These are phyloP conservation scores for Lasiurus borealis DNA, from an alignment of 2,113 vertebrate species.

Conservation along the genomic window DNA sequence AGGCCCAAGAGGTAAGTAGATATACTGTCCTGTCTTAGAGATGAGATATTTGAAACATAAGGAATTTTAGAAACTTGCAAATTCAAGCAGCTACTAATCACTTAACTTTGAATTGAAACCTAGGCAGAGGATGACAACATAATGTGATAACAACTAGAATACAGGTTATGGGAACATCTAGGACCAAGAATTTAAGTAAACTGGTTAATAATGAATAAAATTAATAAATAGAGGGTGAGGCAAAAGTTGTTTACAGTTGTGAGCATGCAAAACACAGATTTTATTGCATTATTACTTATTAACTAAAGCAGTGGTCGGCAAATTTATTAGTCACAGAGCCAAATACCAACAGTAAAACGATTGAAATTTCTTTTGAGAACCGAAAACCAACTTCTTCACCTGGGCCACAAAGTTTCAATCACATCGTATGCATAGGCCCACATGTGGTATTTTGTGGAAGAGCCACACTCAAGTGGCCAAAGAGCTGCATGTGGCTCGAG, in stretches of 20 bases:
- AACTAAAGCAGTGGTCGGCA: background rate
- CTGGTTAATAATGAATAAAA: background rate
- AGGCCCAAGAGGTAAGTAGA: background rate
- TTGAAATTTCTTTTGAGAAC: too few relatives aligned
- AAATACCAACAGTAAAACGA: too few relatives aligned
- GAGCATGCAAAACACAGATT: background rate
- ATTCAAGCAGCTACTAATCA: background rate
- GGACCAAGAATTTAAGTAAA: background rate
- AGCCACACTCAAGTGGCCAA: too few relatives aligned
- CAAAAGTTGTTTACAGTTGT: background rate
- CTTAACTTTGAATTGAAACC: conserved; percentile 8
- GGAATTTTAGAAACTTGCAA: conserved; percentile 27
- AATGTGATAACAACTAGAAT: too few relatives aligned
- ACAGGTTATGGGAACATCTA: background rate
- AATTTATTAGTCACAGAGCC: too few relatives aligned
- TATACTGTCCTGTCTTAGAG: background rate
- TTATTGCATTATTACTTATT: background rate
- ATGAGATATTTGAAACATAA: background rate
- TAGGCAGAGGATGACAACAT: too few relatives aligned
- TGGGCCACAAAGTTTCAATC: too few relatives aligned
- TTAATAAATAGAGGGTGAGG: background rate
- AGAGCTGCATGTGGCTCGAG: too few relatives aligned
- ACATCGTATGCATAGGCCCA: too few relatives aligned
- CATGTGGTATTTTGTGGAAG: too few relatives aligned
- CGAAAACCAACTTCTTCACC: too few relatives aligned